Conservation (phyloP, 2,113 vertebrate genomes). For the Dicentrarchus labrax region DNA sequence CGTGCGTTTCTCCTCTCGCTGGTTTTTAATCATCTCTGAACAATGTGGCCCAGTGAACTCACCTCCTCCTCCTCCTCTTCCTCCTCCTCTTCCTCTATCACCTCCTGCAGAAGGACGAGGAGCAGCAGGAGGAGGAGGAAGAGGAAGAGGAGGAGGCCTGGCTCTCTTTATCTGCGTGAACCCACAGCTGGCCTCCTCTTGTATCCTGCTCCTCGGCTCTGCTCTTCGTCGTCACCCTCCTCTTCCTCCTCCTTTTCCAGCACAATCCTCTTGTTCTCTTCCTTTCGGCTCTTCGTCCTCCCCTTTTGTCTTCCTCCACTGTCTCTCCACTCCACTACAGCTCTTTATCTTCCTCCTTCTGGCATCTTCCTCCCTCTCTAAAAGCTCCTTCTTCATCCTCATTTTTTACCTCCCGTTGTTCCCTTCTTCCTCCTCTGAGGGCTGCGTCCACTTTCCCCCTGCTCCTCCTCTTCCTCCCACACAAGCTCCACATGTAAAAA, state of each 20-base stretch:
- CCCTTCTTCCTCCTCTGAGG: neutral
- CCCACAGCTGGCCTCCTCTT: neutral
- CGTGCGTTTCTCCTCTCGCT: constrained; percentile 76
- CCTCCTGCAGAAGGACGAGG: constrained; percentile 43
- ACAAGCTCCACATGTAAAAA: neutral
- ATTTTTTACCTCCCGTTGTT: neutral
- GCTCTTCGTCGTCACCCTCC: neutral
- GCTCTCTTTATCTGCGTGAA: constrained; percentile 33
- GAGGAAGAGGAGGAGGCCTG: constrained; percentile 20
- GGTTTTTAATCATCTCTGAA: constrained; percentile 81
- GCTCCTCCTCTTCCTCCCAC: neutral
- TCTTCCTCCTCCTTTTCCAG: neutral
- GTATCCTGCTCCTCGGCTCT: neutral
- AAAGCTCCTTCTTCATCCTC: neutral
- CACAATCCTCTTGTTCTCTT: neutral
- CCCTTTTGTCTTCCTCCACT: neutral
- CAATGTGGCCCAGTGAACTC: constrained; percentile 72
- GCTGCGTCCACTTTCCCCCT: neutral
- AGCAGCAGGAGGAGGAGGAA: neutral
- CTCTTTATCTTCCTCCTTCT: neutral
- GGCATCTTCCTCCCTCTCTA: neutral
- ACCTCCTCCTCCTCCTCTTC: constrained; percentile 21
- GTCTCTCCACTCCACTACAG: neutral
- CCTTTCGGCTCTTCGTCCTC: neutral
- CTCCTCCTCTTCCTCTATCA: constrained; percentile 9